Base-by-base conservation (phyloP, 92 coral and sea anemone species). In the Actinostola sp. region DNA sequence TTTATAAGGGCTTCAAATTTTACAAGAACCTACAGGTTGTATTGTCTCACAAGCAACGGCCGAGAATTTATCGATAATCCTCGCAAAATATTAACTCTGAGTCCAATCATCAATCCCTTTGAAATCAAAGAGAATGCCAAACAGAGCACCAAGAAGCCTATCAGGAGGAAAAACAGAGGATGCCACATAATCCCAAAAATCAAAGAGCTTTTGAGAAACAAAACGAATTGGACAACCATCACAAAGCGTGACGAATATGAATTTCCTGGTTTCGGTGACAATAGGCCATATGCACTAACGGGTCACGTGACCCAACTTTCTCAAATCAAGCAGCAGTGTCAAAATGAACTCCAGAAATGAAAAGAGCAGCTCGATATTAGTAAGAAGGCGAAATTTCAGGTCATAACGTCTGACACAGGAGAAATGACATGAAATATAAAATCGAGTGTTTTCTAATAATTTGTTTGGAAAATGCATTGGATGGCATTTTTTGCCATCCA, bases 181-280 rank as follows among this genome's bases (percentile, higher is more conserved):
- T 28, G 11, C 38, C 43, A 63, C 66, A 46, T 50, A 42, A 45
- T 42, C 5, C 84, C 88, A 21, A 68, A 76, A 53, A 56, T 83
- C 31, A 61, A 39, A 27, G 67, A 52, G 16, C 26, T 71, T 14
- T 39, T 83, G 58, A 51, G 63, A 42, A 63, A 35, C 16, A 55
- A 55, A 29, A 43, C 45, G 13, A 41, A 17, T 14, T 84, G 84
- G 84, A 1, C 30, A 1, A 24, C 54, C n/a, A 58, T 84, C 13
- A 25, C 15, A 16, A 62, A 32, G 8, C 58, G 62, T 62, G 68
- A 84, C 26, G 80, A 84, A 24, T 69, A 80, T 62, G 76, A 81
- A 45, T 73, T 33, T 56, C 75, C 70, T 16, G 86, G 86, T 1
- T 71, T 25, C 32, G 7, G 42, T 29, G 8, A 48, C 9, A 17